These are phyloP conservation scores for Aspidiotus rigidus DNA, from an alignment of 2,888 invertebrate species.

Conservation along the genomic window DNA sequence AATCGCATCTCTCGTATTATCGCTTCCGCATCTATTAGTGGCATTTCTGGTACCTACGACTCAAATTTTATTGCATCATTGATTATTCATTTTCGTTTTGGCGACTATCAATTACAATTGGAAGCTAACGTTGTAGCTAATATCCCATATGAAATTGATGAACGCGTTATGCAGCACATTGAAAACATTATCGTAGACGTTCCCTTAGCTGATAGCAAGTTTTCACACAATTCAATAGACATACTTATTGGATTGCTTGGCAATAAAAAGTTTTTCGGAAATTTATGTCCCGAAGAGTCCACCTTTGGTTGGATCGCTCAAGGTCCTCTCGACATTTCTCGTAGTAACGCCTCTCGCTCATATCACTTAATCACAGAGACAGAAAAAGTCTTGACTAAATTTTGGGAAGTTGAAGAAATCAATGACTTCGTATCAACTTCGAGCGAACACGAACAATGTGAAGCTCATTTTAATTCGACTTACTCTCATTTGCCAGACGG, in stretches of 20 bases:
- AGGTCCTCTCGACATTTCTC: background rate
- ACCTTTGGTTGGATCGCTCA: slow-evolving; percentile 13
- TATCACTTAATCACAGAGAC: background rate
- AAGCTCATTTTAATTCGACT: slow-evolving; percentile 4
- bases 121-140: slow-evolving; percentile 12
- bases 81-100: slow-evolving; percentile 9
- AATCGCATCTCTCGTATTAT: background rate
- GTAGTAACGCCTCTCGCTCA: background rate
- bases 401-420: slow-evolving; percentile 30
- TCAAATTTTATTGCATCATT: background rate
- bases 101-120: slow-evolving; percentile 5
- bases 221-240: background rate
- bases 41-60: no score
- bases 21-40: background rate
- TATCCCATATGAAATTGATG: slow-evolving; percentile 2
- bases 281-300: slow-evolving; percentile 12
- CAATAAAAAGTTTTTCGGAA: background rate
- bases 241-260: background rate
- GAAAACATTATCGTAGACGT: background rate
- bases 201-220: background rate
- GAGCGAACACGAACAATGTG: background rate
- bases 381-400: background rate
- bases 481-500: slow-evolving; percentile 7
- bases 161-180: background rate
- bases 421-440: background rate